Conservation (phyloP, 2,888 invertebrate genomes). For the Platycheirus rosarum region DNA sequence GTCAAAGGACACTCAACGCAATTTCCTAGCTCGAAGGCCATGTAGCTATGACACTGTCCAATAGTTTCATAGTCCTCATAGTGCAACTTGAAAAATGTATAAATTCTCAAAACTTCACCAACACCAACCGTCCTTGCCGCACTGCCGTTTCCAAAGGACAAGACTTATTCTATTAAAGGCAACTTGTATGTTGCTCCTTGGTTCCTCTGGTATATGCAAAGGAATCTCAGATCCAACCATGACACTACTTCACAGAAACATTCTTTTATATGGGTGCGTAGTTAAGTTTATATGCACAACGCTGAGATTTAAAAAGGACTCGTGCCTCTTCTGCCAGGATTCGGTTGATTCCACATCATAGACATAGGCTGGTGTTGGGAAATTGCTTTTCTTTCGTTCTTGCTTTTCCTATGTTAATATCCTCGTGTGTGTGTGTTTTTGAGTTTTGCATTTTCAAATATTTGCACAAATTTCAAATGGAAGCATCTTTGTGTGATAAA, state of each 20-base stretch:
- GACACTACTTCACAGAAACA: slow-evolving; percentile 8
- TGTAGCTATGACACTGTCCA: slow-evolving; percentile 9
- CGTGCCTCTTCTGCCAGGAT: slow-evolving; percentile 8
- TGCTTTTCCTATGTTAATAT: slow-evolving; percentile 10
- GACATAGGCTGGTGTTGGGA: neutral
- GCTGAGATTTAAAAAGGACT: slow-evolving; percentile 44
- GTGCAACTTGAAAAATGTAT: slow-evolving; percentile 41
- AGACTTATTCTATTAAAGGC: slow-evolving; percentile 6
- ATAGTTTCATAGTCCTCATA: neutral
- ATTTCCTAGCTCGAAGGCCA: slow-evolving; percentile 16
- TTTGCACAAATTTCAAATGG: slow-evolving; percentile 55
- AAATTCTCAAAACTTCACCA: slow-evolving; percentile 38
- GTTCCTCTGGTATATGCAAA: neutral
- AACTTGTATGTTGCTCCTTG: slow-evolving; percentile 8
- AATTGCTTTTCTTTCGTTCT: neutral
- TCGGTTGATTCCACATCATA: neutral
- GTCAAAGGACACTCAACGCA: slow-evolving; percentile 14
- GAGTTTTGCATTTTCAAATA: slow-evolving; percentile 57
- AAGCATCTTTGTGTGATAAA: slow-evolving; percentile 34
- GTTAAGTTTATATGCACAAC: slow-evolving; percentile 29
- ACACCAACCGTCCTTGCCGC: neutral
- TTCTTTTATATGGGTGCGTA: slow-evolving; percentile 3
- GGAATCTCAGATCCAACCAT: slow-evolving; percentile 1
- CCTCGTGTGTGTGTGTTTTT: slow-evolving; percentile 1
- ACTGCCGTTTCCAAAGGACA: neutral